These are phyloP conservation scores for Lemur catta DNA, from an alignment of 2,797 vertebrate genomes.

Conservation along the genomic window DNA sequence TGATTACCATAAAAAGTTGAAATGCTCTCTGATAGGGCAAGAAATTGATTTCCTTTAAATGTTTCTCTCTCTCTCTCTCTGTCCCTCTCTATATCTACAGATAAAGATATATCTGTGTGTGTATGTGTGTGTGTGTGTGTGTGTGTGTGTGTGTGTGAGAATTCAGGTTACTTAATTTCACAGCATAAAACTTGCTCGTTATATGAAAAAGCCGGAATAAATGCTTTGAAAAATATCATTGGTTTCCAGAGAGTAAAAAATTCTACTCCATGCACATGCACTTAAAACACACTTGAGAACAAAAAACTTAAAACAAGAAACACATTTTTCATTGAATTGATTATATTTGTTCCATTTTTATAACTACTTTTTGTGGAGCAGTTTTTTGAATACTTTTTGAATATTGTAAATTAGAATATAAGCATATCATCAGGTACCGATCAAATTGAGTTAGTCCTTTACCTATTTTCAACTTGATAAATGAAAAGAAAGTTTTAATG, in stretches of 20 bases:
- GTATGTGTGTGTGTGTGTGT: not conserved
- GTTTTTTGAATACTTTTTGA: not conserved
- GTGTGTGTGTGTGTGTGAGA: not conserved
- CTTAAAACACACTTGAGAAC: not conserved
- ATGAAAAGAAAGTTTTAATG: not conserved
- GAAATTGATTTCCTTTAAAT: not conserved
- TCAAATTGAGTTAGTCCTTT: not conserved
- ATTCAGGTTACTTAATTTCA: not conserved
- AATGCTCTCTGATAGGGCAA: not conserved
- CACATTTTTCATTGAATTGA: not conserved
- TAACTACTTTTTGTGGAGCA: not conserved
- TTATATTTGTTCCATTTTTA: constrained; percentile 35
- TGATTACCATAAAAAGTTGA: not conserved
- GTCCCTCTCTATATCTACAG: not conserved
- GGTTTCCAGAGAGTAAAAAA: not conserved
- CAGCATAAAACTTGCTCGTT: not conserved
- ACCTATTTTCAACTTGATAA: constrained; percentile 6
- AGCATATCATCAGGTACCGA: not conserved
- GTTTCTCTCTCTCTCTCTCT: not conserved
- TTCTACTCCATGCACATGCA: not conserved
- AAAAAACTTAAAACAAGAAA: not conserved
- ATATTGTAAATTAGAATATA: not conserved
- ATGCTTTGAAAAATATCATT: not conserved
- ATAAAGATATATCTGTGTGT: not conserved
- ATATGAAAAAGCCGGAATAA: not conserved